phyloP scores from a whole-genome alignment of 2,888 invertebrate genomes.

The Drosophila macrospina region DNA sequence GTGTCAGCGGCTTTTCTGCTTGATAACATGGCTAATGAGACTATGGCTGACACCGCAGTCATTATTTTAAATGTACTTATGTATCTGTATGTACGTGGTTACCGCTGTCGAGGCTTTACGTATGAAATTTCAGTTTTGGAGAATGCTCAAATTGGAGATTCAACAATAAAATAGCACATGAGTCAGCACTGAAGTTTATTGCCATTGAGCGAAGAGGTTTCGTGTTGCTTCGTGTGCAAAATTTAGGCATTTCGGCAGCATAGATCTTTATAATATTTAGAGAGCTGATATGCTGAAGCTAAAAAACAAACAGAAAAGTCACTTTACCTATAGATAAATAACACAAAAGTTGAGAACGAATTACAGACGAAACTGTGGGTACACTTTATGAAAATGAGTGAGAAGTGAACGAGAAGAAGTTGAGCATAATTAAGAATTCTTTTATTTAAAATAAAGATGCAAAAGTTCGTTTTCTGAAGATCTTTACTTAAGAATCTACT shows the following conservation, averaged over 20 bases:
- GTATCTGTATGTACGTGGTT: slow-evolving; percentile 16
- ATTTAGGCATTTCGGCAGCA: slow-evolving; percentile 22
- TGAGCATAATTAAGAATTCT: too few species aligned
- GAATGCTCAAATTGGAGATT: slow-evolving; percentile 27
- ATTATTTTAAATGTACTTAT: slow-evolving; percentile 13
- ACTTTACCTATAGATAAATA: background rate
- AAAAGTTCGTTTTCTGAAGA: background rate
- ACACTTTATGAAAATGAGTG: background rate
- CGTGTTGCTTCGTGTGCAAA: slow-evolving; percentile 18
- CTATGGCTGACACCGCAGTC: slow-evolving; percentile 14
- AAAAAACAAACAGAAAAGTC: background rate
- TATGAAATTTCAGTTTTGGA: slow-evolving; percentile 55
- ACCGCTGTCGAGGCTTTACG: slow-evolving; percentile 26
- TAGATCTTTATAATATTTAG: slow-evolving; percentile 11
- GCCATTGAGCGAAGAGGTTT: slow-evolving; percentile 13
- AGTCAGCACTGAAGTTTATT: slow-evolving; percentile 51
- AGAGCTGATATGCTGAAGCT: slow-evolving; percentile 15
- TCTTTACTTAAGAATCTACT: too few species aligned
- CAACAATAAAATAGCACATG: slow-evolving; percentile 22
- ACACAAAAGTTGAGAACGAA: background rate
- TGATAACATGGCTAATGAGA: slow-evolving; percentile 47
- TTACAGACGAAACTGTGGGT: background rate
- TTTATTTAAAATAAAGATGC: too few species aligned
- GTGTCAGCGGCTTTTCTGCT: slow-evolving; percentile 27
- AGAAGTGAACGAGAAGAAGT: too few species aligned